Base-by-base conservation (phyloP, 2,888 invertebrate genomes). In the Orchesellides sinensis region DNA sequence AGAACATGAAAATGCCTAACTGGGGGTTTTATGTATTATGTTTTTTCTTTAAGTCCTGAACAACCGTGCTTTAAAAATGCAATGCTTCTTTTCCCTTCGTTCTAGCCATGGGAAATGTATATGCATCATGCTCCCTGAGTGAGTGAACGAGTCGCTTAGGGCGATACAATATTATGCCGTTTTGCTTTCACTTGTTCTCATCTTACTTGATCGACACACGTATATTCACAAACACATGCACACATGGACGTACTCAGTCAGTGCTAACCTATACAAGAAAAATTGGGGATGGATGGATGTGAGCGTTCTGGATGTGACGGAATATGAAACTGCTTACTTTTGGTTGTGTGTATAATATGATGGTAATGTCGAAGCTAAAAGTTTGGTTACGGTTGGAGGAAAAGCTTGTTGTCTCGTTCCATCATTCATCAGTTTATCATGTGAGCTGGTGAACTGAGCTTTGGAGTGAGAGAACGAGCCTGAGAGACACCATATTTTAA, bases 351-450 rank as follows among this genome's bases (percentile, higher is more conserved):
- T 40, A 6, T 6, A n/a, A 49, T 14, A 59, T 59, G 59, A 59
- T 59, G 59, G 23, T 59, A 17, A 59, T 32, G 69, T 23, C 40
- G 40, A 35, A 6, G 40, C 40, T 35, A 10, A 17, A 10, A 49
- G 52, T 17, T 10, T 52, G 17, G 21, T 52, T n/a, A n/a, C n/a
- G n/a, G 59, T 29, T 19, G 68, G 35, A 23, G 52, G n/a, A 78
- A 78, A 78, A 78, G 49, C 69, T 78, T 69, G 69, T 78, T 78
- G 78, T 61, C 69, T 69, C 78, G 61, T 69, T 78, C 78, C 63
- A 69, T 47, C 69, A 78, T 78, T 78, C 78, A 78, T 78, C 78
- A 78, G 78, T 78, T 78, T 61, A 69, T 78, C 69, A 69, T 19
- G 69, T 19, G 69, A 61, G 78, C 69, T 69, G 56, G 23, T n/a